Conservation (phyloP, 2,113 vertebrate species). For the Leptosomus discolor region DNA sequence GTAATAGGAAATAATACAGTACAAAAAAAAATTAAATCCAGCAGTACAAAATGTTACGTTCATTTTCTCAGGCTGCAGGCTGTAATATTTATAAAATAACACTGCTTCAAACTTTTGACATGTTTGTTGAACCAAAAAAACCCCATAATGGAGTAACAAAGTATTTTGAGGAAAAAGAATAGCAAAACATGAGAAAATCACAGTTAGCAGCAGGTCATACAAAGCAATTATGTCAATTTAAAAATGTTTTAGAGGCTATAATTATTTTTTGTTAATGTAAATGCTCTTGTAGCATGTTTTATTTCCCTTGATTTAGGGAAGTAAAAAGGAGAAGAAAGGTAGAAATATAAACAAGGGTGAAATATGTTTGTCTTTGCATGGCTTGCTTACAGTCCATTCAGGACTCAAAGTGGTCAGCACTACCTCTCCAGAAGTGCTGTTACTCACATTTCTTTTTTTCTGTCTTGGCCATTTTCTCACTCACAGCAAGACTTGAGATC, state of each 20-base stretch:
- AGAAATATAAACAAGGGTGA: background rate
- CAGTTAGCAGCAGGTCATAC: background rate
- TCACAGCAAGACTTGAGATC: background rate
- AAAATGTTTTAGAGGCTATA: background rate
- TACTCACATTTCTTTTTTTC: background rate
- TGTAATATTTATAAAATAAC: background rate
- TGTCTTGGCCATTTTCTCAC: background rate
- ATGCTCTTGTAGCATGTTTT: background rate
- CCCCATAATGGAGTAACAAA: background rate
- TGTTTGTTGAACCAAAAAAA: background rate
- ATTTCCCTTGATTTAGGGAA: background rate
- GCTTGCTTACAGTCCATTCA: background rate
- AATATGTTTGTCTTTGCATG: background rate
- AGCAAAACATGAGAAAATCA: background rate
- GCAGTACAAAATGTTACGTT: background rate
- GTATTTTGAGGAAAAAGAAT: background rate
- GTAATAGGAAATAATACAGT: background rate
- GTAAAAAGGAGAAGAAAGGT: background rate
- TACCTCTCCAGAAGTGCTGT: background rate
- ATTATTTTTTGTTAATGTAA: background rate
- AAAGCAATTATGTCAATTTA: conserved; percentile 16
- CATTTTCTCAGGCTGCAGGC: background rate
- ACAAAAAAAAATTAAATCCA: background rate
- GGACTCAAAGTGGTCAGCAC: background rate
- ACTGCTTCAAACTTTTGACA: background rate